These are phyloP conservation scores for Trachurus trachurus DNA, from an alignment of 2,797 vertebrate species.

Conservation along the genomic window DNA sequence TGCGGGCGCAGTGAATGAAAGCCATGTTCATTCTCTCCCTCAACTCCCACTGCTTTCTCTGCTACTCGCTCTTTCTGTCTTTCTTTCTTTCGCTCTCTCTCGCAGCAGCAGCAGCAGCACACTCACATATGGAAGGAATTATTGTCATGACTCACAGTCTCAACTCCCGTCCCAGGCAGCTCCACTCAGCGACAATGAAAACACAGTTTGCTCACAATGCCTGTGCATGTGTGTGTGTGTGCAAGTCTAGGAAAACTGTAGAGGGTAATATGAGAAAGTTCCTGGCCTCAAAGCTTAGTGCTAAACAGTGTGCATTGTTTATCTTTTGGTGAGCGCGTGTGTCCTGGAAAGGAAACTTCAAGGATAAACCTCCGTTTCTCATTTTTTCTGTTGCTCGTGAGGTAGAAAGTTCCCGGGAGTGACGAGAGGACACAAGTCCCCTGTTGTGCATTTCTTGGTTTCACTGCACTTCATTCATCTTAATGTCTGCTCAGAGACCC, in stretches of 20 bases:
- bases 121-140: slow-evolving; percentile 88
- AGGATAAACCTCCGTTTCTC: slow-evolving; percentile 45
- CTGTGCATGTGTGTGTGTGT: slow-evolving; percentile 29
- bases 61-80: slow-evolving; percentile 51
- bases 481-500: slow-evolving; percentile 37
- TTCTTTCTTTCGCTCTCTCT: slow-evolving; percentile 55
- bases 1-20: slow-evolving; percentile 64
- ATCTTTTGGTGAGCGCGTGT: slow-evolving; percentile 12
- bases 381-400: slow-evolving; percentile 10
- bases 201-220: slow-evolving; percentile 73
- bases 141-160: slow-evolving; percentile 85
- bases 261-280: slow-evolving; percentile 54
- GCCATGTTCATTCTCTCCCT: slow-evolving; percentile 66
- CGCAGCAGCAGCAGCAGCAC: slow-evolving; percentile 70
- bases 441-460: background rate
- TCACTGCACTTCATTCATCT: slow-evolving; percentile 11
- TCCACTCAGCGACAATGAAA: slow-evolving; percentile 82
- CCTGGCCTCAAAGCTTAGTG: slow-evolving; percentile 25
- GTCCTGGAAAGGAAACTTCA: slow-evolving; percentile 30
- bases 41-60: slow-evolving; percentile 44
- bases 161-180: slow-evolving; percentile 77
- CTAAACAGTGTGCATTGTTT: slow-evolving; percentile 41
- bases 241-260: slow-evolving; percentile 46
- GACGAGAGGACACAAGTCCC: slow-evolving; percentile 17
- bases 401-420: background rate